Evolutionary conservation across 2,888 invertebrate genomes (phyloP).

Genomic region (Pristionchus maxplancki): DNA sequence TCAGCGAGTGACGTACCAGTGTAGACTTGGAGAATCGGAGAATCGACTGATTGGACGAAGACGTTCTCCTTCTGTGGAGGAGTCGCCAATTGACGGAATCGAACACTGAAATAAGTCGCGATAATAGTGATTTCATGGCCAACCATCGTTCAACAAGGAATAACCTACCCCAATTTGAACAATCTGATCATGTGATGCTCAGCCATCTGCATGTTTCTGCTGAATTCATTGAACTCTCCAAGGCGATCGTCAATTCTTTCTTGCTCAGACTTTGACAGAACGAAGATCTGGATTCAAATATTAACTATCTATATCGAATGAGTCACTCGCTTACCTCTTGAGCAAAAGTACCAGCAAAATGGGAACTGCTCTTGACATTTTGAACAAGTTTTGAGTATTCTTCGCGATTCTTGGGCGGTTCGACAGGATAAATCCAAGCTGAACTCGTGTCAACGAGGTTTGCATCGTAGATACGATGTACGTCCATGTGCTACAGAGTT

Average conservation of each 20-base stretch:
- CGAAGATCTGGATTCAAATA: not conserved
- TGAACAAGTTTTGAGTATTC: not conserved
- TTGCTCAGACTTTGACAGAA: not conserved
- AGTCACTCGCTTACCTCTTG: not conserved
- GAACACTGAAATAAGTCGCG: not conserved
- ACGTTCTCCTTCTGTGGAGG: not conserved
- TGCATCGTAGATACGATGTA: not conserved
- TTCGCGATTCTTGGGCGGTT: not conserved
- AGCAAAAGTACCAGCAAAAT: not conserved
- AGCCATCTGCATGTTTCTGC: not conserved
- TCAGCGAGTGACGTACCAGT: not conserved
- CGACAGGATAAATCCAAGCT: conserved; percentile 9
- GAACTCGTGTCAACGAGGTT: conserved; percentile 8
- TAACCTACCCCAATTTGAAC: not conserved
- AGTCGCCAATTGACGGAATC: not conserved
- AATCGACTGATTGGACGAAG: not conserved
- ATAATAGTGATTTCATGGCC: too few relatives aligned
- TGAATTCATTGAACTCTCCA: not conserved
- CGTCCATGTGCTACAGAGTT: not conserved
- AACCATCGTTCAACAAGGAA: too few relatives aligned
- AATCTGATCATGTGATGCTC: not conserved
- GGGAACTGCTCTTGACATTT: not conserved
- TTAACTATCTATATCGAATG: not conserved
- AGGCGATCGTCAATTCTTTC: not conserved
- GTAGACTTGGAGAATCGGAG: not conserved